These are phyloP conservation scores for Pardalotus punctatus DNA, from an alignment of 2,113 vertebrate species.

Conservation along the genomic window DNA sequence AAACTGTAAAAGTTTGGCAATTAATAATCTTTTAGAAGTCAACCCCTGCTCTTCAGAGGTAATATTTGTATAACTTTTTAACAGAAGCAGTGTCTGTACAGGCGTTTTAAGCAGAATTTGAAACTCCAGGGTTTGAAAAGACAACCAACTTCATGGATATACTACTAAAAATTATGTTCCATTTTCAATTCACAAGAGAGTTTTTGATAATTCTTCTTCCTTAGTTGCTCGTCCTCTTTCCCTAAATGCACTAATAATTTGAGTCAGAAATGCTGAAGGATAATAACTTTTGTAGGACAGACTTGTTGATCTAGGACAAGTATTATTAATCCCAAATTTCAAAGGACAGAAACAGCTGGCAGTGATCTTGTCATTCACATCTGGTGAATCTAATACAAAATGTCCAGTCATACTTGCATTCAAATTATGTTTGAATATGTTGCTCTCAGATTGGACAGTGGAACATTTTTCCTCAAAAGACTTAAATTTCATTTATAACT, in stretches of 20 bases:
- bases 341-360: not conserved
- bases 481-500: not conserved
- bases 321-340: not conserved
- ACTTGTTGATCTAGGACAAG: rapidly evolving
- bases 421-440: not conserved
- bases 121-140: not conserved
- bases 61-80: not conserved
- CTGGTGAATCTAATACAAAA: not conserved
- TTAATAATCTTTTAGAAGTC: not conserved
- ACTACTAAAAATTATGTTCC: not conserved
- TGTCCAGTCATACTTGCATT: not conserved
- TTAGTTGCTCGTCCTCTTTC: not conserved
- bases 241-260: not conserved
- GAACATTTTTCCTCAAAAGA: not conserved
- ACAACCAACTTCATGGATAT: not conserved
- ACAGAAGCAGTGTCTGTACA: not conserved
- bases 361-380: not conserved
- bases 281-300: not conserved
- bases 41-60: not conserved
- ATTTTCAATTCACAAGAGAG: not conserved
- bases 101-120: not conserved
- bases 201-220: not conserved
- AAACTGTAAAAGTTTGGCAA: not conserved
- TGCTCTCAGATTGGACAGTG: not conserved
- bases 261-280: not conserved